Conservation (phyloP, 2,797 vertebrate genomes). For the Pantherophis alleghaniensis region DNA sequence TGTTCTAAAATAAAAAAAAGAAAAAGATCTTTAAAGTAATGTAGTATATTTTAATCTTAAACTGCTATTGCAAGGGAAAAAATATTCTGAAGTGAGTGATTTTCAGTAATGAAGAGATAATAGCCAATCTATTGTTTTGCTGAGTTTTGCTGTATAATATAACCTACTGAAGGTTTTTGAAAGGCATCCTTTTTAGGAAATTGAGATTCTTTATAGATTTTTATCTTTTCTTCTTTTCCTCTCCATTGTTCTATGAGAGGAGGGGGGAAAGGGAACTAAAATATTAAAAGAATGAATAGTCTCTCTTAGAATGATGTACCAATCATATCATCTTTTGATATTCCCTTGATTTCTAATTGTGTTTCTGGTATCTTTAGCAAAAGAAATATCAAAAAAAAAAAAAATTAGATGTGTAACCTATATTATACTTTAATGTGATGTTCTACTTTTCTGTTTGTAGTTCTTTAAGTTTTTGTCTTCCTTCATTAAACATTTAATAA, state of each 20-base stretch:
- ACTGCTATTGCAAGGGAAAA: background rate
- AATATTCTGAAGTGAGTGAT: background rate
- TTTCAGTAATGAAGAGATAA: background rate
- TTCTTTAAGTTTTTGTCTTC: conserved; percentile 95
- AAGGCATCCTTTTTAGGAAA: conserved; percentile 24
- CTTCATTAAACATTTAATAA: conserved; percentile 99
- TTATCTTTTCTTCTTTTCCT: background rate
- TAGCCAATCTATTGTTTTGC: background rate
- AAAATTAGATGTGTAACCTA: conserved; percentile 72
- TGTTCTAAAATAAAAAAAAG: background rate
- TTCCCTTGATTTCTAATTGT: conserved; percentile 67
- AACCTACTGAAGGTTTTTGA: conserved; percentile 38
- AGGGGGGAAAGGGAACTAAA: conserved; percentile 54
- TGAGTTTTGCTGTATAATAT: conserved; percentile 11
- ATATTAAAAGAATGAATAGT: conserved; percentile 9
- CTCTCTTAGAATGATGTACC: conserved; percentile 63
- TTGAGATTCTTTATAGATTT: conserved; percentile 34
- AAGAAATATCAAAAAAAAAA: conserved; percentile 62
- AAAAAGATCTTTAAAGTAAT: background rate
- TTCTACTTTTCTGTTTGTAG: conserved; percentile 93
- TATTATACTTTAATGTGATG: conserved; percentile 79
- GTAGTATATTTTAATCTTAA: background rate
- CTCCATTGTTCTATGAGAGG: conserved; percentile 32
- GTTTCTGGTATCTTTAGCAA: conserved; percentile 69
- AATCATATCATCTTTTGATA: conserved; percentile 60